Evolutionary conservation across 2,113 vertebrate species (phyloP), one percentile per base, ranked within the genome.

Genomic region (Aythya baeri): DNA sequence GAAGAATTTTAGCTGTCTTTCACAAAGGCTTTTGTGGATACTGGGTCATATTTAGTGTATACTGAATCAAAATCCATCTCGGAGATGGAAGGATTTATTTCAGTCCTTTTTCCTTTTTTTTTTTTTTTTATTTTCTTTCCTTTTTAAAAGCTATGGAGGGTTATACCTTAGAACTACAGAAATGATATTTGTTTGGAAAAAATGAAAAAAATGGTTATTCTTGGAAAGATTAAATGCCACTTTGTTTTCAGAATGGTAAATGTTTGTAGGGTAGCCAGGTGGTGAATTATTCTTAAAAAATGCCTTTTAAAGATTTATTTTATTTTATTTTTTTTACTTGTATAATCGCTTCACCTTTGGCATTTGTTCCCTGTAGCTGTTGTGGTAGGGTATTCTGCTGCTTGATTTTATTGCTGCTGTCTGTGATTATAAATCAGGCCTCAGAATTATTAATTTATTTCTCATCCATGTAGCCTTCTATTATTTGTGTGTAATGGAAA

Each of bases 401-500:
- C 58, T 80, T 62, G 25, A n/a, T 34, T 83, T 89, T 94, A 68
- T 74, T 89, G 54, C n/a, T 79, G 10, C 76, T 82, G 49, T 46
- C 52, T 96, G n/a, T 89, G 89, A 65, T 83, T 91, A 65, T 76
- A 94, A 92, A 84, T 79, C 52, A 91, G 34, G 13, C 50, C 91
- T 89, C 43, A 57, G 66, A 86, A 63, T 25, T 41, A 13, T 52
- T 87, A 68, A 83, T 90, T 86, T 93, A 71, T 88, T 95, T 95
- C n/a, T 81, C 46, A 67, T 95, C 57, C 61, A 72, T 61, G 32
- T 58, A 58, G 31, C 34, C 50, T 79, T 84, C 52, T 86, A 49
- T 94, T 94, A 61, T 88, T 93, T 94, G 52, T 83, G 27, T 83
- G 34, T 67, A 72, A 80, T 90, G 73, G 61, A 90, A 93, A 93